Evolutionary conservation across 2,113 vertebrate genomes (phyloP).

Genomic region (Gadus macrocephalus): DNA sequence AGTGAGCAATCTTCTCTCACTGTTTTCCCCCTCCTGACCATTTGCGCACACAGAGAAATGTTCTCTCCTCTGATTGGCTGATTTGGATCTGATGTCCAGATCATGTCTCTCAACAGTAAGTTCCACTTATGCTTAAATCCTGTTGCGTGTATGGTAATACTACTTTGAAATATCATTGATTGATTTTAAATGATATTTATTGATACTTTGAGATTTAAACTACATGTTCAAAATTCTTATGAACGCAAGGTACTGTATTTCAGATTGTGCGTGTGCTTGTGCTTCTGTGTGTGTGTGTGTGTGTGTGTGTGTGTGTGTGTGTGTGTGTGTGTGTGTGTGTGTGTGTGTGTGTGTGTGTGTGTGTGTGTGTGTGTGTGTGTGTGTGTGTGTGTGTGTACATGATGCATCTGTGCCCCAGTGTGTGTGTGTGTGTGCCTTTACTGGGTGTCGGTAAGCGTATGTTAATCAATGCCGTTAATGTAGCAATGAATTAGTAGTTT

Average conservation of each 20-base stretch:
- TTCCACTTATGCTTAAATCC: no score
- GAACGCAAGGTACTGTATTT: no score
- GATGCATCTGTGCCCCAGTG: constrained; percentile 3
- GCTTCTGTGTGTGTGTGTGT: not conserved
- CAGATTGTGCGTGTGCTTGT: no score
- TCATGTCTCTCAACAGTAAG: no score
- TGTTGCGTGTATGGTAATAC: no score
- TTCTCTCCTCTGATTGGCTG: not conserved
- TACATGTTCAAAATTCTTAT: no score
- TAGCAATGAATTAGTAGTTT: constrained; percentile 81
- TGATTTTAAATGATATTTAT: no score
- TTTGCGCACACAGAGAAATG: not conserved
- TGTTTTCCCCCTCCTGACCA: not conserved
- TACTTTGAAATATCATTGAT: no score
- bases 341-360: constrained; percentile 1
- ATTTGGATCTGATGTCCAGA: no score
- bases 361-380: not conserved
- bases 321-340: not conserved
- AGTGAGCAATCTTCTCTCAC: not conserved
- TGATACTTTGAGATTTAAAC: no score
- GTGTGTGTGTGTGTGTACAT: not conserved
- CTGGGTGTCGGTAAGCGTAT: constrained; percentile 58
- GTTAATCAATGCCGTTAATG: constrained; percentile 79
- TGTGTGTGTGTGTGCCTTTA: constrained; percentile 16
- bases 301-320: not conserved